Percentiles rank a stretch among this genome's conserved stretches.
Conservation (phyloP, 2,797 vertebrate genomes). For the Pristis pectinata region DNA sequence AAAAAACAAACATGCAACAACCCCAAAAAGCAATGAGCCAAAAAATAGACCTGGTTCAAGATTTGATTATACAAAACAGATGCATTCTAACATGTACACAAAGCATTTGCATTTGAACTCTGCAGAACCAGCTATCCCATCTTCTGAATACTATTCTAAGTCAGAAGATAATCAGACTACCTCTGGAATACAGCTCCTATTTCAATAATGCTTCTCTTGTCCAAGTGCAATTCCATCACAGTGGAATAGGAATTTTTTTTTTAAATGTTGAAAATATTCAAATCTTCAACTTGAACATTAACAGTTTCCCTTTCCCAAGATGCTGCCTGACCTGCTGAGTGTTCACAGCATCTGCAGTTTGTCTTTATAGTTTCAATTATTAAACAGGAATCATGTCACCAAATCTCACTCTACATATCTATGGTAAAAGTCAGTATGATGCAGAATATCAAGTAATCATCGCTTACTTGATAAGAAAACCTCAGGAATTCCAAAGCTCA, state of each 20-base stretch:
- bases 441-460: neutral
- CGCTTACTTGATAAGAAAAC: neutral
- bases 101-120: no score
- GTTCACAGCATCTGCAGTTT: no score
- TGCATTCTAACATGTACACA: neutral
- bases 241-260: no score
- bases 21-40: neutral
- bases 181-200: no score
- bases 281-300: no score
- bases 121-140: neutral
- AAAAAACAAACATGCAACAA: neutral
- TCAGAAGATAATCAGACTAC: neutral
- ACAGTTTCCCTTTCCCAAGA: no score
- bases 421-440: neutral
- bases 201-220: no score
- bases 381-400: neutral
- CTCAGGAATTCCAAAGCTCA: neutral
- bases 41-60: neutral
- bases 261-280: no score
- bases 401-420: neutral
- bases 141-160: neutral
- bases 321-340: no score
- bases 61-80: neutral
- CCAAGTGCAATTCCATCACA: no score
- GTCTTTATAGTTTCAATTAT: no score